phyloP scores from a whole-genome alignment of 1,140 invertebrate species.

The Drosophila equinoxialis region DNA sequence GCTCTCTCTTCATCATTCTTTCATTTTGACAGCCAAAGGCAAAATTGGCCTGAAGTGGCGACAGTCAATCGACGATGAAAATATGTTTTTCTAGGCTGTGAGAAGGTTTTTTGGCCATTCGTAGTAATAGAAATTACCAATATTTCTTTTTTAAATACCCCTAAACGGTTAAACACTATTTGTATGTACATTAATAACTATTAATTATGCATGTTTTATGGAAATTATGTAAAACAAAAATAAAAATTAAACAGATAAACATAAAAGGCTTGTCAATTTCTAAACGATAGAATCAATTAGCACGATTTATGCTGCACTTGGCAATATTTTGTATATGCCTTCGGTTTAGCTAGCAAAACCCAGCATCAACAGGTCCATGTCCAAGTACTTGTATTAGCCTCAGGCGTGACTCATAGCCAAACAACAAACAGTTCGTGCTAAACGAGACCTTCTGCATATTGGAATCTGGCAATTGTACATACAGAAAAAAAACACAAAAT shows the following conservation, averaged over 20 bases:
- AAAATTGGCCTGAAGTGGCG: constrained; percentile 13
- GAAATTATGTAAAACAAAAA: constrained; percentile 53
- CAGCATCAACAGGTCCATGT: constrained; percentile 47
- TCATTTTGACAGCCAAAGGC: constrained; percentile 19
- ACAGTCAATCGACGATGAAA: constrained; percentile 7
- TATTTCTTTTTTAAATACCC: not conserved
- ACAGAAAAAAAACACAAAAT: constrained; percentile 1
- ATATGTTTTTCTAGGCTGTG: not conserved
- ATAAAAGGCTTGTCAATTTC: constrained; percentile 65
- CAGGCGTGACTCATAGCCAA: constrained; percentile 66
- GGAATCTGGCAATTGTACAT: constrained; percentile 44
- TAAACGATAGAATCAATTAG: constrained; percentile 75
- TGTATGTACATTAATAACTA: constrained; percentile 53
- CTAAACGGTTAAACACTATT: constrained; percentile 31
- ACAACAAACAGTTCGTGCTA: constrained; percentile 68
- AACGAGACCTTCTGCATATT: constrained; percentile 77
- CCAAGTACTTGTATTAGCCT: constrained; percentile 59
- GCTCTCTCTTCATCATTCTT: constrained; percentile 3
- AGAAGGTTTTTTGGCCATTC: not conserved
- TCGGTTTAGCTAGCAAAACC: not conserved
- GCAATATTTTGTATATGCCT: constrained; percentile 24
- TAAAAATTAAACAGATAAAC: constrained; percentile 35
- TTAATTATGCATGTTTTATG: constrained; percentile 78
- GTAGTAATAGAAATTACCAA: not conserved
- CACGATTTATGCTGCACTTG: constrained; percentile 79